Conservation (phyloP, 2,888 invertebrate species). For the Drosophila tanythrix region DNA sequence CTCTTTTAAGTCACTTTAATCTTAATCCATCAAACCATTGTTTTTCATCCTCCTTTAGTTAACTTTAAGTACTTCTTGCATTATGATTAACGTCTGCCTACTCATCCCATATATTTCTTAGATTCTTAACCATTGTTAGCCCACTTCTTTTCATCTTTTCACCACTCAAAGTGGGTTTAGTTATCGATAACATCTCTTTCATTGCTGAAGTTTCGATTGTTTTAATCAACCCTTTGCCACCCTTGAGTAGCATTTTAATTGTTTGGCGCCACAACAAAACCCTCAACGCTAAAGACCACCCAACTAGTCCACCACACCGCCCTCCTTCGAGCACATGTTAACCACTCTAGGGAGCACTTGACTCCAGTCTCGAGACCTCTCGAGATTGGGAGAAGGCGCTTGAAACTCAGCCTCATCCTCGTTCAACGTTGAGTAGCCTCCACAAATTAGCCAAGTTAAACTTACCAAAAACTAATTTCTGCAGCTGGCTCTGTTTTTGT, state of each 20-base stretch:
- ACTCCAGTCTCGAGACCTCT: slow-evolving; percentile 56
- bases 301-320: slow-evolving; percentile 12
- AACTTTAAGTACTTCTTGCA: background rate
- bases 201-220: slow-evolving; percentile 2
- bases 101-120: background rate
- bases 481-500: background rate
- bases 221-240: slow-evolving; percentile 15
- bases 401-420: slow-evolving; percentile 54
- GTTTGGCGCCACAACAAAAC: slow-evolving; percentile 42
- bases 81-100: background rate
- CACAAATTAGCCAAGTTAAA: slow-evolving; percentile 57
- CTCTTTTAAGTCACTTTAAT: background rate
- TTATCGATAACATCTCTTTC: slow-evolving; percentile 14
- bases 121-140: background rate
- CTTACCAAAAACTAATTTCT: slow-evolving; percentile 36
- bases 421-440: slow-evolving; percentile 40
- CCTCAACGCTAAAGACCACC: slow-evolving; percentile 44
- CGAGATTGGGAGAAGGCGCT: slow-evolving; percentile 46
- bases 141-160: background rate
- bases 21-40: background rate
- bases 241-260: slow-evolving; percentile 16
- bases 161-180: slow-evolving; percentile 1
- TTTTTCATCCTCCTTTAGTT: background rate
- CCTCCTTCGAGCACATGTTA: slow-evolving; percentile 6
- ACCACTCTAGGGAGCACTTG: slow-evolving; percentile 53